Evolutionary conservation across 1,140 invertebrate species (phyloP).

Genomic region (Zelostemma sp.): DNA sequence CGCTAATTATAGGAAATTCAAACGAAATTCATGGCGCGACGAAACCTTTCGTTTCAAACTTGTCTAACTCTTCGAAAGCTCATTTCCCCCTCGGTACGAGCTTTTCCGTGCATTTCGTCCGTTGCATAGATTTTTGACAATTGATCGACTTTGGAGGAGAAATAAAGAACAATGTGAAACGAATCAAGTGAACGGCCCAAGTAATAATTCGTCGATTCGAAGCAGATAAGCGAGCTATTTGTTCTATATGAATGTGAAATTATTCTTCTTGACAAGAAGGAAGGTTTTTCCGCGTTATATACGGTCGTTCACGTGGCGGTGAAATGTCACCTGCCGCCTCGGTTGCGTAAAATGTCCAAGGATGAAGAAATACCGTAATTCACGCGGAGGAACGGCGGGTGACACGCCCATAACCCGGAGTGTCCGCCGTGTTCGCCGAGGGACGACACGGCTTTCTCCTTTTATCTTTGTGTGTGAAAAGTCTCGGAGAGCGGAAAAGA

Average conservation of each 20-base stretch:
- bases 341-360: conserved; percentile 20
- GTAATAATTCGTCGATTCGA: background rate
- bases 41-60: background rate
- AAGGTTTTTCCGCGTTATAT: too few relatives aligned
- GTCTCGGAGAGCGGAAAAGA: conserved; percentile 30
- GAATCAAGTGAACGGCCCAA: too few relatives aligned
- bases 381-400: conserved; percentile 37
- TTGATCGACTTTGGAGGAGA: too few relatives aligned
- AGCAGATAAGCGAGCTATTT: too few relatives aligned
- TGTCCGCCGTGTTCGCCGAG: too few relatives aligned
- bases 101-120: too few relatives aligned
- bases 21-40: conserved; percentile 34
- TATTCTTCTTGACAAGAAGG: too few relatives aligned
- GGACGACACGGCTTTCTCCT: conserved; percentile 41
- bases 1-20: conserved; percentile 52
- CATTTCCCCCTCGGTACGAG: background rate
- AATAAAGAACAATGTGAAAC: too few relatives aligned
- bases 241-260: too few relatives aligned
- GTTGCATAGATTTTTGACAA: too few relatives aligned
- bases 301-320: too few relatives aligned
- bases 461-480: conserved; percentile 46
- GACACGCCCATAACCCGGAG: conserved; percentile 54
- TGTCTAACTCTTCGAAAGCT: background rate
- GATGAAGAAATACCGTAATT: conserved; percentile 51
- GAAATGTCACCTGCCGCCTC: background rate